Evolutionary conservation across 2,888 invertebrate genomes (phyloP), one percentile per base, ranked within the genome.

Genomic region (Glomeris marginata): DNA sequence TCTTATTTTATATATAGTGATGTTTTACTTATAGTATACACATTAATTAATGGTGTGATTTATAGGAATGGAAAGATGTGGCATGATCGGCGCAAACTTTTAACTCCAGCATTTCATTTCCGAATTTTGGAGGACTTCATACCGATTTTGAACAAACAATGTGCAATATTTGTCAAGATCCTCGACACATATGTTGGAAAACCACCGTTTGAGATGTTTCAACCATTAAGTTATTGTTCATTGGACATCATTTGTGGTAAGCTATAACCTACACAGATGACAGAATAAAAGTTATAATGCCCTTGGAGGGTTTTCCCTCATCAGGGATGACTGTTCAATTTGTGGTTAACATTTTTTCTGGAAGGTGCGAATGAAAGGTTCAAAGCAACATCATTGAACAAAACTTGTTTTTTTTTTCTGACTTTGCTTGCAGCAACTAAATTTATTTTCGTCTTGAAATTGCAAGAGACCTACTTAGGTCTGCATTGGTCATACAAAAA

Each of bases 51-150:
- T 2, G 18, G 13, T 43, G 1, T 2, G 18, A 18, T 44, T 45
- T 21, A 22, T 51, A 68, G 69, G 58, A 64, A 64, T 28, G 67
- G 67, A 8, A 58, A 59, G 2, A 69, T 70, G 58, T 71, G 71
- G 71, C 60, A 63, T 16, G 60, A 60, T 2, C 59, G 69, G 43
- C 59, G 71, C 13, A 67, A 66, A 55, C 57, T 71, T 52, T 56
- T 72, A 41, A 72, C 72, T 1, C 72, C 72, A 13, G 66, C 72
- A 1, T 72, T 72, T 55, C 72, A 72, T 57, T 72, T 71, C 59
- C 67, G 67, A 53, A 72, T 72, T 49, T 63, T 72, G 33, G 63
- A 68, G 50, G 69, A 71, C 51, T 72, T 71, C 55, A 54, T 71
- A 16, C 60, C 63, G 8, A 66, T 72, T n/a, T 70, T 71, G 59